Percentiles rank a stretch among this genome's conserved stretches.
phyloP scores from a whole-genome alignment of 2,888 invertebrate genomes.

The Sarcophaga caerulescens region DNA sequence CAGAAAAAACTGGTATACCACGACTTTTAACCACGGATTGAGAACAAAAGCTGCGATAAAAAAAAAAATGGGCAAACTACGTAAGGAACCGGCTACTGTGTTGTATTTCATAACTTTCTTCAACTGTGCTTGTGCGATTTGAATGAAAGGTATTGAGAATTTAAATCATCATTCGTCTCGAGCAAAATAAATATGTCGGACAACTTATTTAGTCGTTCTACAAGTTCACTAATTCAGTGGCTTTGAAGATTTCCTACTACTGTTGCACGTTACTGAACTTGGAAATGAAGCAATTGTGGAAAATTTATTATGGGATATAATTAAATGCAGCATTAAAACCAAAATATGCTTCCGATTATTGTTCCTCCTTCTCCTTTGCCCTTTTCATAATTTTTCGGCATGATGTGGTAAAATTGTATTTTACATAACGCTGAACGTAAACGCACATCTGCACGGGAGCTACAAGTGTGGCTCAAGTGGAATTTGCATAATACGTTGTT shows the following conservation, averaged over 20 bases:
- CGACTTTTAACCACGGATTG: neutral
- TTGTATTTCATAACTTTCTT: neutral
- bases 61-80: neutral
- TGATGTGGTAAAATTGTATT: constrained; percentile 35
- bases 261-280: neutral
- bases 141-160: too few relatives aligned
- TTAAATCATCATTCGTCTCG: too few relatives aligned
- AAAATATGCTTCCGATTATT: neutral
- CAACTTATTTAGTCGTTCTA: too few relatives aligned
- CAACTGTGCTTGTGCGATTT: neutral
- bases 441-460: neutral
- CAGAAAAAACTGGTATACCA: neutral
- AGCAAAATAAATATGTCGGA: too few relatives aligned
- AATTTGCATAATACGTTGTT: constrained; percentile 49
- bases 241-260: neutral
- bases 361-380: neutral
- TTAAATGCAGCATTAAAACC: neutral
- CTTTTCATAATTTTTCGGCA: constrained; percentile 31
- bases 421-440: neutral
- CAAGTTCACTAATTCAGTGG: too few relatives aligned
- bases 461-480: neutral
- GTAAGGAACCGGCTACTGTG: constrained; percentile 21
- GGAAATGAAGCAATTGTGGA: constrained; percentile 48
- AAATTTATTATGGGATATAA: constrained; percentile 23
- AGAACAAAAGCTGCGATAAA: neutral